Evolutionary conservation across 2,113 vertebrate species (phyloP).

Genomic region (Ciconia stormi): DNA sequence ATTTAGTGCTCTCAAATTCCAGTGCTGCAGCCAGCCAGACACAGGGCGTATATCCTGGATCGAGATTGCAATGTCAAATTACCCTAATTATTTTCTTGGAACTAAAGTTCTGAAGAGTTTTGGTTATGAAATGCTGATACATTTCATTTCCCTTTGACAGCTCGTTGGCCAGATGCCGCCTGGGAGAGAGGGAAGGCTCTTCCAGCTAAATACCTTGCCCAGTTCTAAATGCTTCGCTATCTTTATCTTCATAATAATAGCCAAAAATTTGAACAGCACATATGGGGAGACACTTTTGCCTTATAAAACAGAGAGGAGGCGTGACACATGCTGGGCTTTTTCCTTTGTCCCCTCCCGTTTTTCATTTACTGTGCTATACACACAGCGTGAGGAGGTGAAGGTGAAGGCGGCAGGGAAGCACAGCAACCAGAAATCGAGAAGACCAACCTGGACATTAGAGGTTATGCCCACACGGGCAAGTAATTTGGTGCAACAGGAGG

Average conservation of each 20-base stretch:
- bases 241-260: neutral
- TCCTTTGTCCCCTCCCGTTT: neutral
- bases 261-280: neutral
- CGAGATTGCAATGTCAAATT: neutral
- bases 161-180: neutral
- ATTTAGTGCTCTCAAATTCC: neutral
- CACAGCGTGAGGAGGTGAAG: rapidly evolving
- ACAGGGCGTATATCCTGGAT: neutral
- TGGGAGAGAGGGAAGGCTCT: neutral
- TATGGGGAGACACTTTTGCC: neutral
- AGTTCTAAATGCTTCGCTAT: neutral
- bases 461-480: rapidly evolving
- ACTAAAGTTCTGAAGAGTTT: neutral
- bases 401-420: neutral
- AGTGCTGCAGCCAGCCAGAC: neutral
- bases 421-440: neutral
- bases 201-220: neutral
- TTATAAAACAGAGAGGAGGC: neutral
- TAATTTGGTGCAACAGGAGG: neutral
- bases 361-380: neutral
- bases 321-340: neutral
- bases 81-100: conserved; percentile 12
- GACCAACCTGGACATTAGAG: neutral
- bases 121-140: neutral
- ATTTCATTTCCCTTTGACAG: neutral